Evolutionary conservation across 2,113 vertebrate genomes (phyloP), one percentile per base, ranked within the genome.

Genomic region (Myiozetetes cayanensis): DNA sequence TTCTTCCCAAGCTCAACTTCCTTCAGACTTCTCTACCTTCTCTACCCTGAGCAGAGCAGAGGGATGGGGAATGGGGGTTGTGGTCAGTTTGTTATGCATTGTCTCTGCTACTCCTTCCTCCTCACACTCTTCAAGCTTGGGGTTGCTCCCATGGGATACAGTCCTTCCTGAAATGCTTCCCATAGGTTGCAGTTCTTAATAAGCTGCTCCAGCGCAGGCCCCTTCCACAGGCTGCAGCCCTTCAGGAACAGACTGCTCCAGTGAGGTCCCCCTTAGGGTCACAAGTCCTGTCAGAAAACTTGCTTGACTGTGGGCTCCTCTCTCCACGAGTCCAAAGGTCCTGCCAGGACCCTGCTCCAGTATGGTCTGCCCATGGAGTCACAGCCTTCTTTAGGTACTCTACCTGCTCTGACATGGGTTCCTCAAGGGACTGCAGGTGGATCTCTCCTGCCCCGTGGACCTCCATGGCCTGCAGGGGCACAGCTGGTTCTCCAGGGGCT

Each of bases 111-210:
- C 9, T 62, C 21, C n/a, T 72, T 85, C n/a, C 19, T 68, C 43
- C 28, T 85, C 41, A 28, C 7, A 1, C 11, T 72, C 15, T n/a
- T 53, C 19, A 35, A n/a, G 17, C 4, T 6, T 13, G 27, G 16
- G 8, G 6, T 41, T 9, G 20, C 8, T 52, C 12, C 22, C 12
- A 39, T 0, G 0, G 14, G 17, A 71, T 6, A 21, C 18, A 71
- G 30, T 47, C 52, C 19, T 66, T 28, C 71, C 27, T 4, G 0
- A 73, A n/a, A 28, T 50, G 37, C 62, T 89, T 43, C 43, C 24
- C 9, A 59, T 0, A 1, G 81, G 39, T 17, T 58, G 24, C 21
- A 80, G 31, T 18, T 80, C 35, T 67, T 49, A 28, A 39, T 1
- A 0, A 50, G 47, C 16, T 81, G 4, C 31, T 80, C 21, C 58